Evolutionary conservation across 1,140 invertebrate species (phyloP).

Genomic region (Chironomus tepperi): DNA sequence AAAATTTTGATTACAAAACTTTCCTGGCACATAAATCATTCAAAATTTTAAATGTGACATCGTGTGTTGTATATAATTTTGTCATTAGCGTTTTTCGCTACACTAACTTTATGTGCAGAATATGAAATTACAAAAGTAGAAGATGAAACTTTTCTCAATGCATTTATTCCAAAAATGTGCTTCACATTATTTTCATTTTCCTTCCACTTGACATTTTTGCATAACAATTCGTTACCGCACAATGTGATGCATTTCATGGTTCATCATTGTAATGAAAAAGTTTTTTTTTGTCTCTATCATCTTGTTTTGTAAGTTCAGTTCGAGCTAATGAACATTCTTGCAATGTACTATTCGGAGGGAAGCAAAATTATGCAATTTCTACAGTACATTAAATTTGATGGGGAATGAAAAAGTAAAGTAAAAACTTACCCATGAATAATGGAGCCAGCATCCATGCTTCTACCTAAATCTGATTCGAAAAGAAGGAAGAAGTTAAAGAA

Average conservation of each 20-base stretch:
- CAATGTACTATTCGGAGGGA: background rate
- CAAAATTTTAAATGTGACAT: too few relatives aligned
- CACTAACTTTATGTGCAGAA: too few relatives aligned
- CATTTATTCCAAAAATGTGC: too few relatives aligned
- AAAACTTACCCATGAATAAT: slow-evolving; percentile 21
- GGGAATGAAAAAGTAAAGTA: background rate
- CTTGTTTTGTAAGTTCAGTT: background rate
- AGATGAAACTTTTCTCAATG: too few relatives aligned
- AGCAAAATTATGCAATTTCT: slow-evolving; percentile 4
- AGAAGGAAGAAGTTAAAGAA: background rate
- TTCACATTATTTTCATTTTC: background rate
- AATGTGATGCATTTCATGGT: slow-evolving; percentile 12
- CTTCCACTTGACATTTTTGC: background rate
- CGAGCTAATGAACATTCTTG: background rate
- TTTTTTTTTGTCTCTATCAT: background rate
- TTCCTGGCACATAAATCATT: too few relatives aligned
- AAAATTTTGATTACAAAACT: too few relatives aligned
- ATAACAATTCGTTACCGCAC: background rate
- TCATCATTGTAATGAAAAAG: slow-evolving; percentile 1
- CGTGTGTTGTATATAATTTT: too few relatives aligned
- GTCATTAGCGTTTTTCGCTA: too few relatives aligned
- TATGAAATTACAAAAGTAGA: too few relatives aligned
- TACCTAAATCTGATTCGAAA: slow-evolving; percentile 3
- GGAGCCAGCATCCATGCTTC: slow-evolving; percentile 18
- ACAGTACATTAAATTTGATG: background rate